These are phyloP conservation scores for Sphecodes monilicornis DNA, from an alignment of 2,888 invertebrate genomes.

Conservation along the genomic window DNA sequence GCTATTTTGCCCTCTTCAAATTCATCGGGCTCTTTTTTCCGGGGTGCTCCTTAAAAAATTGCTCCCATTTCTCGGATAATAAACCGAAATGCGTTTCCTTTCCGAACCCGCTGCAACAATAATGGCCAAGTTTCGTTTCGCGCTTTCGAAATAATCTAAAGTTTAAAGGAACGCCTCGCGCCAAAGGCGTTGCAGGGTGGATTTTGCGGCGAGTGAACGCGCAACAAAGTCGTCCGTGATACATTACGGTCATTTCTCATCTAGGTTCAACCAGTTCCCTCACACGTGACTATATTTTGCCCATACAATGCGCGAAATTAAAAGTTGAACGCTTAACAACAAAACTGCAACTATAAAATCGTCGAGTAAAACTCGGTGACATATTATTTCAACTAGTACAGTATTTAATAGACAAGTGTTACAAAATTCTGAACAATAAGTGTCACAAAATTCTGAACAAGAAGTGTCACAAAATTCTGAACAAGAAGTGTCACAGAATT, in stretches of 20 bases:
- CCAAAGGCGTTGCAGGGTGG: not conserved
- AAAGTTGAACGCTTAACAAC: not conserved
- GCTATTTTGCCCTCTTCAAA: not conserved
- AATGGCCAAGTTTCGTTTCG: not conserved
- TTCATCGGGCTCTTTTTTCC: not conserved
- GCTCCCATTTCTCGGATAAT: not conserved
- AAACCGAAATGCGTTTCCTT: slow-evolving; percentile 5
- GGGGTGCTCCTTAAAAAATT: not conserved
- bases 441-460: too few relatives aligned
- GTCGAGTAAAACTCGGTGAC: not conserved
- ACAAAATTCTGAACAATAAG: too few relatives aligned
- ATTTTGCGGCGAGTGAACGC: not conserved
- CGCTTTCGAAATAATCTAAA: not conserved
- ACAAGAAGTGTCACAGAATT: too few relatives aligned
- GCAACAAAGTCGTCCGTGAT: not conserved
- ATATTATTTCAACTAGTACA: too few relatives aligned
- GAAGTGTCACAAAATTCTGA: too few relatives aligned
- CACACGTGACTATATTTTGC: not conserved
- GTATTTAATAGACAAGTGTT: too few relatives aligned
- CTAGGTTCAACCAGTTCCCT: not conserved
- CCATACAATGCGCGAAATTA: not conserved
- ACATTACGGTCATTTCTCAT: not conserved
- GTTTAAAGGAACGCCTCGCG: not conserved
- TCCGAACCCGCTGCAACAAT: not conserved
- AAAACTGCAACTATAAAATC: not conserved